A percentile compares a stretch with the other conserved stretches of the same genome.
Evolutionary conservation across 2,888 invertebrate species (phyloP).

Genomic region (Atrina japonica): DNA sequence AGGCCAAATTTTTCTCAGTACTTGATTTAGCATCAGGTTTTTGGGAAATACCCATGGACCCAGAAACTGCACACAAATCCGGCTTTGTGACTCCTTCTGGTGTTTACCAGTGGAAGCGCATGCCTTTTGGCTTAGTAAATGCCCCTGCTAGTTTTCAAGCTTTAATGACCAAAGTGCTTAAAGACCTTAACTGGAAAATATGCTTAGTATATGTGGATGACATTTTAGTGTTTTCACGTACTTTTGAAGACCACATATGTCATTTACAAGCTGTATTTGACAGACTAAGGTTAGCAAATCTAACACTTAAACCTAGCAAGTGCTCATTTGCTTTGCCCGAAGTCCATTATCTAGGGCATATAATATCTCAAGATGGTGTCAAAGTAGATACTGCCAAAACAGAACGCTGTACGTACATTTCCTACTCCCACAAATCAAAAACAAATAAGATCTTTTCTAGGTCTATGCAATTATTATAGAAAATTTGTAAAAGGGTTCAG

Average conservation of each 20-base stretch:
- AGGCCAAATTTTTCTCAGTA: neutral
- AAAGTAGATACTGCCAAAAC: conserved; percentile 38
- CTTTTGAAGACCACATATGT: conserved; percentile 42
- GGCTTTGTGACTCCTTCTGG: conserved; percentile 48
- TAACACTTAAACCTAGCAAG: too few relatives aligned
- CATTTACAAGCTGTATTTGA: conserved; percentile 46
- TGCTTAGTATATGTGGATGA: too few relatives aligned
- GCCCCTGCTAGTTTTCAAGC: too few relatives aligned
- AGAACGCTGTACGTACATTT: conserved; percentile 43
- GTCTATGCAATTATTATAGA: conserved; percentile 52
- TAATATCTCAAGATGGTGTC: conserved; percentile 41
- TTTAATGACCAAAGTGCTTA: too few relatives aligned
- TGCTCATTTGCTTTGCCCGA: conserved; percentile 38
- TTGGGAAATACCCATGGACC: conserved; percentile 16
- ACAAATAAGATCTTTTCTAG: conserved; percentile 39
- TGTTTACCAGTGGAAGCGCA: conserved; percentile 39
- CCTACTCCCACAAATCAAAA: conserved; percentile 43
- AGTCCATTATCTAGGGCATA: conserved; percentile 48
- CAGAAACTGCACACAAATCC: conserved; percentile 37
- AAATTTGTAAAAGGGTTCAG: conserved; percentile 42
- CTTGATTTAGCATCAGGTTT: conserved; percentile 8
- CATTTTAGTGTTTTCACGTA: conserved; percentile 36
- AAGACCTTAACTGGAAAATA: conserved; percentile 30
- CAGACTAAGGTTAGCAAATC: conserved; percentile 37
- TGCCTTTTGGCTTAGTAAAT: conserved; percentile 43